phyloP scores from a whole-genome alignment of 92 coral and sea anemone species.

The Zoanthus solanderi region DNA sequence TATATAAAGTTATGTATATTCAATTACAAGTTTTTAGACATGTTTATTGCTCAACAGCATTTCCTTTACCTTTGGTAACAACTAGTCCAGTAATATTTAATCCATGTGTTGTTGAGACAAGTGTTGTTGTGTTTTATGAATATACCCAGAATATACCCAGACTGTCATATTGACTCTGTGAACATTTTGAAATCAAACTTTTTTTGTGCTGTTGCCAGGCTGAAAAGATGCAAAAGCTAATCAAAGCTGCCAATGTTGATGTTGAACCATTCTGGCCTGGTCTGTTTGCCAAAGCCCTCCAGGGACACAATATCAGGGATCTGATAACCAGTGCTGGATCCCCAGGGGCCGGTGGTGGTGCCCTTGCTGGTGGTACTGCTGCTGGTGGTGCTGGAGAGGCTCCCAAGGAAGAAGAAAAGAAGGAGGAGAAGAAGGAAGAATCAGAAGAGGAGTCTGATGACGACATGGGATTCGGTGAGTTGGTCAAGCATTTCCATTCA shows the following conservation, averaged over 20 bases:
- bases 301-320: slow-evolving; percentile 90
- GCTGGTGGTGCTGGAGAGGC: slow-evolving; percentile 48
- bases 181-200: neutral
- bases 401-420: slow-evolving; percentile 72
- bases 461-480: slow-evolving; percentile 99
- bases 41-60: too few relatives aligned
- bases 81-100: too few relatives aligned
- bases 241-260: slow-evolving; percentile 92
- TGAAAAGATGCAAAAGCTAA: slow-evolving; percentile 84
- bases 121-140: neutral
- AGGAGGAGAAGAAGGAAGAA: slow-evolving; percentile 80
- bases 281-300: slow-evolving; percentile 95
- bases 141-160: too few relatives aligned
- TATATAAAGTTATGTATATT: too few relatives aligned
- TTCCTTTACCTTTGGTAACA: too few relatives aligned
- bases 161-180: too few relatives aligned
- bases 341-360: slow-evolving; percentile 93
- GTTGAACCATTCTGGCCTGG: slow-evolving; percentile 99
- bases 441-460: slow-evolving; percentile 89
- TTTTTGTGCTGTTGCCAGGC: slow-evolving; percentile 62
- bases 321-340: slow-evolving; percentile 92
- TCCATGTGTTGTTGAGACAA: too few relatives aligned
- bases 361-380: slow-evolving; percentile 66
- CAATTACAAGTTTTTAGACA: too few relatives aligned
- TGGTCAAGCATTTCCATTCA: too few relatives aligned